Conservation (phyloP, 2,113 vertebrate species). For the Elephantulus edwardii region DNA sequence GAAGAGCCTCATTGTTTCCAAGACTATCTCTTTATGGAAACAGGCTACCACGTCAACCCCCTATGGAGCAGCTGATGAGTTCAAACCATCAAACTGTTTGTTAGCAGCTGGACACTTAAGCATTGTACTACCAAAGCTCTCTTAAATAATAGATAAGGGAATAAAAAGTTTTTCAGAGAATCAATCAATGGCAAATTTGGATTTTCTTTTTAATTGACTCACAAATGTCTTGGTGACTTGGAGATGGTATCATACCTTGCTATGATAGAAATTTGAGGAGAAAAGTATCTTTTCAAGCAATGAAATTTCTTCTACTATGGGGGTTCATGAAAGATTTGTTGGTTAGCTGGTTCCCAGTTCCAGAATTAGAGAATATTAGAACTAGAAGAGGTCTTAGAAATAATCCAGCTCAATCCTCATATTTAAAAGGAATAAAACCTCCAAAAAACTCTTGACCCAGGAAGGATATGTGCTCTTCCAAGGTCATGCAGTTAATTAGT, state of each 20-base stretch:
- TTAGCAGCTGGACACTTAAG: too few species aligned
- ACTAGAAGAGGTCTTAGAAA: constrained; percentile 10
- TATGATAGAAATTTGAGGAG: not conserved
- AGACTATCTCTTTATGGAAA: too few species aligned
- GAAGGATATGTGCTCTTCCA: not conserved
- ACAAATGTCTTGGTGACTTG: not conserved
- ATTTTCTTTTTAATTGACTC: not conserved
- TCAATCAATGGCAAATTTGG: not conserved
- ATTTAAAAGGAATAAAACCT: constrained; percentile 38
- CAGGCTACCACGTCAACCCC: too few species aligned
- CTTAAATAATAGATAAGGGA: not conserved
- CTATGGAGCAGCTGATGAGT: too few species aligned
- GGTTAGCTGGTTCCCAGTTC: not conserved
- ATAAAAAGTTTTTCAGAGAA: too few species aligned
- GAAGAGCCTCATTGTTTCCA: too few species aligned
- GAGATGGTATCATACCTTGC: not conserved
- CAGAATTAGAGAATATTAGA: not conserved
- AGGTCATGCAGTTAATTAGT: constrained; percentile 43
- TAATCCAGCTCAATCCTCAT: not conserved
- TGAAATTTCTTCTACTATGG: not conserved
- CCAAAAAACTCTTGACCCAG: constrained; percentile 13
- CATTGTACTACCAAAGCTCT: too few species aligned
- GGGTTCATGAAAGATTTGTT: not conserved
- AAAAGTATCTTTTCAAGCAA: not conserved
- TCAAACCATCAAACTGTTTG: too few species aligned